Evolutionary conservation across 2,113 vertebrate genomes (phyloP), one percentile per base, ranked within the genome.

Genomic region (Chaetodon trifascialis): DNA sequence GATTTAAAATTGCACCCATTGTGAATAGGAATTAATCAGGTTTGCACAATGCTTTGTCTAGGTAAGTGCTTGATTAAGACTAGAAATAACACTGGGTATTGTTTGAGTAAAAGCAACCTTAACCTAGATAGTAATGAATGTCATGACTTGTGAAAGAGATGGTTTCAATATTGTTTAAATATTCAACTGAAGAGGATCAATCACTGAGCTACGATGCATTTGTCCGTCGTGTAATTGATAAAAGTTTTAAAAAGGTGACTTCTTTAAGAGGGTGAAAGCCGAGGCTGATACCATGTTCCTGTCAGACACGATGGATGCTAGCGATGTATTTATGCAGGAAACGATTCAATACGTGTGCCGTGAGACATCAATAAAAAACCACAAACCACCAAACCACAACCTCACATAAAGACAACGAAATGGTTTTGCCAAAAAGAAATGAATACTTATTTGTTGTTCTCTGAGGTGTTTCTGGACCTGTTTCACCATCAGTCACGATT

Each of bases 21-120:
- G 90, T 79, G 78, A 92, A 88, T 67, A 89, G 86, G 78, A 92
- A 83, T 89, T 88, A 93, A 94, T 92, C 89, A 93, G 88, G 91
- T 93, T 86, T 76, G 80, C 63, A 74, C 76, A 80, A 52, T 63
- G 69, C 74, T 91, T 88, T 91, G 71, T 90, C 44, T 73, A 64
- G 75, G 68, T 72, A 82, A 84, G 69, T 55, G 71, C 69, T 66
- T 79, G 72, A 87, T 88, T 88, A 78, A 76, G 79, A 86, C 73
- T 68, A 60, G 60, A 68, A 76, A 86, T 69, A 83, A 79, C 63
- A 52, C 55, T 34, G 52, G 60, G 46, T 64, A 38, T 72, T 9
- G 51, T 79, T 17, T 55, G 38, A 49, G 63, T 54, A 72, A 71
- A 82, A 72, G 54, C 66, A 63, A 58, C 54, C 55, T 49, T 73